Percentiles rank a stretch among this genome's conserved stretches.
Conservation (phyloP, 53 echinoderm and acorn worm genomes). For the Actinopyga echinites region DNA sequence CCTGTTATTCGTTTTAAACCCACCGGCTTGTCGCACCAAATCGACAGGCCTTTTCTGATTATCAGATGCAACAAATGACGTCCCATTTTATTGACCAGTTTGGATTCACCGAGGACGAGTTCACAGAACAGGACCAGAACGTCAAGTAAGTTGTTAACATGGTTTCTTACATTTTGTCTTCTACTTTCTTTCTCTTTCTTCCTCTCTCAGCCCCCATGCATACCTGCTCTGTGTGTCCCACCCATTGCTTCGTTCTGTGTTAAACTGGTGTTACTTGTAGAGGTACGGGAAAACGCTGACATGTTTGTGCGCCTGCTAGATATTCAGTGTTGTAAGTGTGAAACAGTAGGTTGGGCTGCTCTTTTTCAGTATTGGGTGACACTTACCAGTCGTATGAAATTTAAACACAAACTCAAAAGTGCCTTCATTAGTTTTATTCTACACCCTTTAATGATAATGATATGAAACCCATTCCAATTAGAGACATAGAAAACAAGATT, state of each 20-base stretch:
- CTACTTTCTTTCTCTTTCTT: not conserved
- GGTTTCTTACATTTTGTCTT: not conserved
- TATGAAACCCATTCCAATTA: too few relatives aligned
- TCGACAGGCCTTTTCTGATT: constrained; percentile 99
- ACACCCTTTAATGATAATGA: too few relatives aligned
- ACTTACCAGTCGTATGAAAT: too few relatives aligned
- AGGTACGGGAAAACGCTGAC: too few relatives aligned
- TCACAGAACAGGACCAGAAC: constrained; percentile 96
- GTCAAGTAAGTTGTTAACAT: constrained; percentile 83
- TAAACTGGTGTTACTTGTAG: not conserved
- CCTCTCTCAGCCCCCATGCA: not conserved
- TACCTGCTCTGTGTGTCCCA: not conserved
- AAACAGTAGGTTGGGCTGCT: too few relatives aligned
- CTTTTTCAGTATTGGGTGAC: too few relatives aligned
- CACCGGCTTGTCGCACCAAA: constrained; percentile 51
- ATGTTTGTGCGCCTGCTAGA: too few relatives aligned
- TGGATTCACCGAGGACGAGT: constrained; percentile 99
- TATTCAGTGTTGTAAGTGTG: too few relatives aligned
- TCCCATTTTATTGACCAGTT: constrained; percentile 99
- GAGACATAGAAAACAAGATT: too few relatives aligned
- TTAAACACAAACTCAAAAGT: too few relatives aligned
- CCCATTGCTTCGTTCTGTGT: constrained; percentile 3
- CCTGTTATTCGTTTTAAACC: constrained; percentile 24
- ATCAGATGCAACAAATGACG: constrained; percentile 99
- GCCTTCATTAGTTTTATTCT: too few relatives aligned